phyloP scores from a whole-genome alignment of 2,888 invertebrate genomes.

The Brachyptera risi region DNA sequence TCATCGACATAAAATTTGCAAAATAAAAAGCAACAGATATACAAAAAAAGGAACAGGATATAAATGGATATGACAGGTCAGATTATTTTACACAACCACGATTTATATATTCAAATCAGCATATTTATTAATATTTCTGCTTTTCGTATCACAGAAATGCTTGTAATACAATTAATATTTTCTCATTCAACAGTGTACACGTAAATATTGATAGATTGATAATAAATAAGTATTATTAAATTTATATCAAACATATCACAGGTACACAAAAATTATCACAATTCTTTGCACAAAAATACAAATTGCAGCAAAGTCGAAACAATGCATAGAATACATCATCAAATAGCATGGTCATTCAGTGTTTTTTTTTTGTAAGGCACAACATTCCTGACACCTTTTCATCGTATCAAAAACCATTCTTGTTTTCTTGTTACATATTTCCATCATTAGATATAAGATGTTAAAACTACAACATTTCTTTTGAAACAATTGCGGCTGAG shows the following conservation, averaged over 20 bases:
- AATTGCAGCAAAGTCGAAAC: no score
- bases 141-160: slow-evolving; percentile 29
- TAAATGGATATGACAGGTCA: no score
- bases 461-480: slow-evolving; percentile 8
- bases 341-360: no score
- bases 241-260: slow-evolving; percentile 17
- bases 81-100: neutral
- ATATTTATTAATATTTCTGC: slow-evolving; percentile 19
- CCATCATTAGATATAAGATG: no score
- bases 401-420: no score
- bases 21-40: no score
- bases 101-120: neutral
- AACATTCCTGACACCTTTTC: no score
- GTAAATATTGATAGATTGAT: slow-evolving; percentile 3
- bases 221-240: neutral
- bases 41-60: no score
- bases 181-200: slow-evolving; percentile 9
- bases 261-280: slow-evolving; percentile 22
- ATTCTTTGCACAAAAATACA: slow-evolving; percentile 1
- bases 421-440: no score
- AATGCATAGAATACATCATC: no score
- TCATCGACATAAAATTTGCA: no score
- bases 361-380: no score
- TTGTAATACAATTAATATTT: slow-evolving; percentile 23
- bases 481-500: slow-evolving; percentile 13